Base-by-base conservation (phyloP, 2,888 invertebrate genomes). In the Meloe dianella region DNA sequence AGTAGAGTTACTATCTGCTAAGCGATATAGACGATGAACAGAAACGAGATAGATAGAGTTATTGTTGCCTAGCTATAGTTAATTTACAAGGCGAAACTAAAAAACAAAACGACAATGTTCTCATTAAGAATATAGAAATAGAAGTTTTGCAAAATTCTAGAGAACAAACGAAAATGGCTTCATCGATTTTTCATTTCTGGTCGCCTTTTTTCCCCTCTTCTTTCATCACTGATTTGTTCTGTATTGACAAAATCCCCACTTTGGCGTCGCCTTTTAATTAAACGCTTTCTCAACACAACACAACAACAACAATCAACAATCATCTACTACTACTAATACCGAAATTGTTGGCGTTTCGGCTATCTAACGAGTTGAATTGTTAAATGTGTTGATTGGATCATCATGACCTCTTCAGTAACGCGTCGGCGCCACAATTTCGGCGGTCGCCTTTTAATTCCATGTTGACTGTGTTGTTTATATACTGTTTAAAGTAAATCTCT, bases 1-100 rank as follows among this genome's bases (percentile, higher is more conserved):
- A 70, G 72, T 71, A 70, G n/a, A n/a, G 58, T 63, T 57, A 63
- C 61, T 63, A 54, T 57, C 61, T 67, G 60, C 61, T 30, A 64
- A 62, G 41, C 71, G 12, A 30, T 30, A 35, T 3, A 10, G 12
- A 14, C 14, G 38, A n/a, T 38, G 12, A 6, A 14, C 12, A 6
- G 17, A 12, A 41, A 41, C 41, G 41, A 17, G 41, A 41, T n/a
- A 41, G 41, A 41, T 2, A 2, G n/a, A 41, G 7, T 32, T 32
- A 10, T 32, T 32, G 32, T 9, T 10, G 27, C 4, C 27, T 27
- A 27, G 27, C 27, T 27, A 4, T 41, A n/a, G 41, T 41, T 41
- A 41, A 41, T 41, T 17, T 17, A 17, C 8, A 6, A n/a, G n/a
- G n/a, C n/a, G 10, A 41, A 6, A n/a, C n/a, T 5, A 7, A n/a